Base-by-base conservation (phyloP, 37 sponge, comb jelly and placozoan genomes). In the Eunapius fragilis region DNA sequence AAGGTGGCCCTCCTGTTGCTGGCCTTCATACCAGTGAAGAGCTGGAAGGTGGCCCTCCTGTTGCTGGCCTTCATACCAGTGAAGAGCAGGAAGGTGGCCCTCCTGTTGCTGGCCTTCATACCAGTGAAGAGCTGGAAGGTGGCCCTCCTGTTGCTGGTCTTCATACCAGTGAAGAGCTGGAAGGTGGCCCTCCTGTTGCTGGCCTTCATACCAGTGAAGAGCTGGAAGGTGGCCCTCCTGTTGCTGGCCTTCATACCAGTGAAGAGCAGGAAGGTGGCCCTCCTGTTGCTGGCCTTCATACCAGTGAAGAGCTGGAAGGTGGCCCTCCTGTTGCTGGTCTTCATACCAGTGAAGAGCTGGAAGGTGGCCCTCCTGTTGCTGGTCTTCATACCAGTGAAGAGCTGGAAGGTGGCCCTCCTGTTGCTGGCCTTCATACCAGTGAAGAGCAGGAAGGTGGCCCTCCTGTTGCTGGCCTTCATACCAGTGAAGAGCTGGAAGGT, bases 1-100 rank as follows among this genome's bases (percentile, higher is more conserved):
- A 78, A 84, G 45, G 83, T 93, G 34, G 86, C 93, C 3, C 75
- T 93, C n/a, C 31, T 93, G 23, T 82, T 93, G 80, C 80, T 93
- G 26, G 31, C 89, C 38, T 25, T 93, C 38, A 90, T 74, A 2
- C 89, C 89, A 58, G 71, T 74, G n/a, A 79, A 67, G 71, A 87
- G 86, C 23, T 89, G 83, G 80, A 78, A 84, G 45, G 83, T 93
- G 34, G 86, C 93, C 3, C 75, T 93, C n/a, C 31, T 93, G 23
- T 82, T 93, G 80, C 80, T 93, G 26, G 31, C 89, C 38, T 25
- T 93, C 38, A 90, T 74, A 2, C 89, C 89, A 58, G 71, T 74
- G n/a, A 79, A 67, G 71, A 87, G 86, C 23, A 86, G 83, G 80
- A 78, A 84, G 45, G 83, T 93, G 34, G 86, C 93, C 3, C 75